Evolutionary conservation across 2,888 invertebrate genomes (phyloP), one percentile per base, ranked within the genome.

Genomic region (Conistra vaccinii): DNA sequence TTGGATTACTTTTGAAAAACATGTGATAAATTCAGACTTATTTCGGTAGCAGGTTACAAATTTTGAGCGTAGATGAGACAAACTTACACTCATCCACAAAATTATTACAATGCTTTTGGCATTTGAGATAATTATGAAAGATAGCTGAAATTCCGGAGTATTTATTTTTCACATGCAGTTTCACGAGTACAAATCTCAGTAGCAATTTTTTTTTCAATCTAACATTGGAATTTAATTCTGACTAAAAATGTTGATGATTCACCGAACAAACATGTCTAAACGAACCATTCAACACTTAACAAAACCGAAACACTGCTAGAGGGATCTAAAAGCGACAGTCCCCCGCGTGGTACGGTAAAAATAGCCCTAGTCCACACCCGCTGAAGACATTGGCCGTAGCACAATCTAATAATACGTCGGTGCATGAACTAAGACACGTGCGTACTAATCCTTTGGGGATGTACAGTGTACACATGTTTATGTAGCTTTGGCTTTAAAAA

Each of bases 301-400:
- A 69, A 74, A 78, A 65, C 57, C 42, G 81, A 83, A 85, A 81
- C 81, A 79, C 45, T 69, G 80, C 74, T 81, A 80, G 74, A 85
- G 86, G 79, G 74, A 78, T 86, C 85, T 86, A 87, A 89, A 88
- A 76, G 62, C 73, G 84, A 83, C 76, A 77, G 82, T 88, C 89
- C 85, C 89, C 88, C 90, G 90, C 90, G 71, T 89, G 87, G 90
- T 72, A 48, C 39, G 53, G 53, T 89, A 78, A 81, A 90, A 90
- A 90, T 90, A 90, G 83, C 83, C 69, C 35, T 80, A 80, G 75
- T 82, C 76, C 53, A 81, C 76, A 80, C 79, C 77, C 84, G 88
- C 73, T 45, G 78, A 80, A 90, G 91, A 90, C 91, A 90, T 90
- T 90, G 90, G 91, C 90, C 90, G 89, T 82, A 86, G 79, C 81